Conservation (phyloP, 2,113 vertebrate species). For the Nanorana parkeri region DNA sequence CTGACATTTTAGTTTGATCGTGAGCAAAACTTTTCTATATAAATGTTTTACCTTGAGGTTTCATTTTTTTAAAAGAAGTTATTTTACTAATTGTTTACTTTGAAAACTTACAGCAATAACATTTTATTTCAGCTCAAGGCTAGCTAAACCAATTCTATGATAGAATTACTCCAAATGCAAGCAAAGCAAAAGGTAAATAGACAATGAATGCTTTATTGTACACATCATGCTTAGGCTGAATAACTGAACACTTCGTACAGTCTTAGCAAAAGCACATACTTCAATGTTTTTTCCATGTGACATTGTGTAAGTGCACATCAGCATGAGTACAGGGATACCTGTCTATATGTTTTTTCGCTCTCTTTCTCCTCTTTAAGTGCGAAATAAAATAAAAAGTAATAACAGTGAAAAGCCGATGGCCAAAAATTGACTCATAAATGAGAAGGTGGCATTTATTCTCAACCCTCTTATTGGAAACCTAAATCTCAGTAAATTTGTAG, state of each 20-base stretch:
- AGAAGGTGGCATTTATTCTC: constrained; percentile 92
- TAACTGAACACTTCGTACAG: constrained; percentile 34
- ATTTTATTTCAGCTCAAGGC: constrained; percentile 39
- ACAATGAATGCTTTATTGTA: neutral
- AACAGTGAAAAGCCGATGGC: constrained; percentile 83
- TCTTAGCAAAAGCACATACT: constrained; percentile 32
- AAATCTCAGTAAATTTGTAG: constrained; percentile 97
- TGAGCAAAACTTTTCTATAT: neutral
- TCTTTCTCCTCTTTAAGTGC: constrained; percentile 65
- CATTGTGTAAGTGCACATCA: neutral
- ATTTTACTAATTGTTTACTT: constrained; percentile 46
- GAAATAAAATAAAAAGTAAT: constrained; percentile 86
- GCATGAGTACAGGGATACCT: neutral
- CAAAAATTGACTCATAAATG: constrained; percentile 96
- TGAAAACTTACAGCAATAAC: constrained; percentile 56
- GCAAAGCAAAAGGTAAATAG: constrained; percentile 40
- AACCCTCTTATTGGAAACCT: constrained; percentile 92
- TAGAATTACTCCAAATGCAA: constrained; percentile 28
- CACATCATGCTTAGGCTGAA: neutral
- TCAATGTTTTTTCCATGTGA: constrained; percentile 40
- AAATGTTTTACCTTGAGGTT: constrained; percentile 54
- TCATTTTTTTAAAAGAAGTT: constrained; percentile 51
- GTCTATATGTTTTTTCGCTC: constrained; percentile 61
- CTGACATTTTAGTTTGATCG: neutral
- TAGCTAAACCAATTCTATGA: constrained; percentile 53